These are phyloP conservation scores for Lipotes vexillifer DNA, from an alignment of 2,113 vertebrate genomes.

Conservation along the genomic window DNA sequence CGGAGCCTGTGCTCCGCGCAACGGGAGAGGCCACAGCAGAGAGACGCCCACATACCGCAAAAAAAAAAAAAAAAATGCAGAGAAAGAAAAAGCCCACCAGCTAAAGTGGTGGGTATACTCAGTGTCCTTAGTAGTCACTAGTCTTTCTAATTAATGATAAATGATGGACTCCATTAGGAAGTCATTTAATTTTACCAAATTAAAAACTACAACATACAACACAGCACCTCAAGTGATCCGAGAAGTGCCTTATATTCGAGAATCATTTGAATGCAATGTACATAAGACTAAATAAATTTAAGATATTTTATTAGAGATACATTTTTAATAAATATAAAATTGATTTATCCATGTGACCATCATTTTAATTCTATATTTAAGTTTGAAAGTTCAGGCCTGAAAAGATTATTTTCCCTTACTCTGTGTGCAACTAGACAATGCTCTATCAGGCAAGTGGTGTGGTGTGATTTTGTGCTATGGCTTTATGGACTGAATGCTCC, in stretches of 20 bases:
- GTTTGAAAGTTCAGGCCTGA: background rate
- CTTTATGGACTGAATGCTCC: background rate
- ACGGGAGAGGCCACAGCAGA: no score
- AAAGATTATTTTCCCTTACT: background rate
- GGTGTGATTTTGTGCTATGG: background rate
- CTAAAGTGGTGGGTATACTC: background rate
- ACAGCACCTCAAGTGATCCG: background rate
- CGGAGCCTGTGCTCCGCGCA: no score
- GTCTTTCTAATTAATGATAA: background rate
- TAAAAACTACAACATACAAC: background rate
- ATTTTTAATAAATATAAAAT: background rate
- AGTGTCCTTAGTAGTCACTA: background rate
- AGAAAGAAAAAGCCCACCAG: background rate
- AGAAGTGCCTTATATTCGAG: background rate
- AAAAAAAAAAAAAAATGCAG: background rate
- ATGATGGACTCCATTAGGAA: background rate
- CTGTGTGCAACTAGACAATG: background rate
- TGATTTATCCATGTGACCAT: background rate
- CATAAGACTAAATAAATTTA: background rate
- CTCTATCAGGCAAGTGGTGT: background rate
- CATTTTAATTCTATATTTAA: background rate
- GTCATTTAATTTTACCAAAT: background rate
- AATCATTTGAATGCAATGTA: background rate
- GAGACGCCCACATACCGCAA: background rate
- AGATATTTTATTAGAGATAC: background rate